A percentile compares a stretch with the other conserved stretches of the same genome.
Evolutionary conservation across 2,888 invertebrate genomes (phyloP).

Genomic region (Mantis religiosa): DNA sequence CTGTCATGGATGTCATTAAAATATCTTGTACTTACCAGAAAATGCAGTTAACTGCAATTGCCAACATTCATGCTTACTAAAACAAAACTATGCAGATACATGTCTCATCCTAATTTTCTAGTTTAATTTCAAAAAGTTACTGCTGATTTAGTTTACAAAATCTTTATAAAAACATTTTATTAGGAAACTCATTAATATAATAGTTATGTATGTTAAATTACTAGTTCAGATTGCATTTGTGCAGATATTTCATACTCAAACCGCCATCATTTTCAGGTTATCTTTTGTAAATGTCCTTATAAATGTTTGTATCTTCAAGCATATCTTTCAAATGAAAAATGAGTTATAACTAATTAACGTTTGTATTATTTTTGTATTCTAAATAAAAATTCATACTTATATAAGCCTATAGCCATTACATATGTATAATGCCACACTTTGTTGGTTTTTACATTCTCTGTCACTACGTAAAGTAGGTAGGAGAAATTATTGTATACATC

Average conservation of each 20-base stretch:
- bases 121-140: not conserved
- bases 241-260: not conserved
- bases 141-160: not conserved
- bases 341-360: too few species aligned
- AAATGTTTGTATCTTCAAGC: too few species aligned
- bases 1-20: not conserved
- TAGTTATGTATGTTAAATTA: not conserved
- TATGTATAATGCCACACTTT: too few species aligned
- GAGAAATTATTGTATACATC: too few species aligned
- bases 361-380: too few species aligned
- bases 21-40: not conserved
- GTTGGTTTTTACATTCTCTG: too few species aligned
- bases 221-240: too few species aligned
- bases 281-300: not conserved
- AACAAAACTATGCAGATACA: not conserved
- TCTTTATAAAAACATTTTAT: not conserved
- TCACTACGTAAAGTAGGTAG: too few species aligned
- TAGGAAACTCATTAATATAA: not conserved
- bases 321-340: too few species aligned
- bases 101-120: not conserved
- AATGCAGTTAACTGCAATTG: not conserved
- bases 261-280: not conserved
- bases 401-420: too few species aligned
- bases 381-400: too few species aligned
- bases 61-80: not conserved